Evolutionary conservation across 2,113 vertebrate genomes (phyloP).

Genomic region (Psittacus erithacus): DNA sequence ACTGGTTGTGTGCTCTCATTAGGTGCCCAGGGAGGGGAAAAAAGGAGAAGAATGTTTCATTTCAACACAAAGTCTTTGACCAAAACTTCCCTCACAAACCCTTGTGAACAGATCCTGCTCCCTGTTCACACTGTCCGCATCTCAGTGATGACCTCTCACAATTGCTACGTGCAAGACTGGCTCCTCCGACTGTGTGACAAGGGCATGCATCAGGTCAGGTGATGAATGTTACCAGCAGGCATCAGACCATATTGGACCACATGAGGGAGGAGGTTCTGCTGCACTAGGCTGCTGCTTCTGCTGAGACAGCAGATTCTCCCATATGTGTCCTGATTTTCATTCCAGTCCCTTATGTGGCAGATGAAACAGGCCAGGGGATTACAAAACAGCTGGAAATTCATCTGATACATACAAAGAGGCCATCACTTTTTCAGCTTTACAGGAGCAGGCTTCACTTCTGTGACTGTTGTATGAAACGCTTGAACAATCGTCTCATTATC

Average conservation of each 20-base stretch:
- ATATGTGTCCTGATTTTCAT: background rate
- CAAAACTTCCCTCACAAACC: background rate
- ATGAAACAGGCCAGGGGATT: background rate
- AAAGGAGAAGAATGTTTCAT: background rate
- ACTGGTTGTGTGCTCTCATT: background rate
- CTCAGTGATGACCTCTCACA: background rate
- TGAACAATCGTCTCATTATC: background rate
- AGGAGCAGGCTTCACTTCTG: background rate
- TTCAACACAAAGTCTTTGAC: background rate
- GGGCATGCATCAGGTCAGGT: background rate
- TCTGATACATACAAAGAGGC: background rate
- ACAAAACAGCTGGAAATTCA: background rate
- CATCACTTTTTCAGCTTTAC: background rate
- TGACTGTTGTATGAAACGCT: background rate
- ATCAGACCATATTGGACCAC: background rate
- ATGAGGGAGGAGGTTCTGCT: background rate
- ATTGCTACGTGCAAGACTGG: background rate
- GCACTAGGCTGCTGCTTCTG: background rate
- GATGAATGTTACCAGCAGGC: background rate
- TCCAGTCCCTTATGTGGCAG: background rate
- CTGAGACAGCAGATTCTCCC: background rate
- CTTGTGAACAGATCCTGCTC: background rate
- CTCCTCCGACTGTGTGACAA: background rate
- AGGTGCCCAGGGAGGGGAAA: background rate
- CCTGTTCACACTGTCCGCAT: rapidly evolving